Base-by-base conservation (phyloP, 2,113 vertebrate genomes). In the Pavo muticus region DNA sequence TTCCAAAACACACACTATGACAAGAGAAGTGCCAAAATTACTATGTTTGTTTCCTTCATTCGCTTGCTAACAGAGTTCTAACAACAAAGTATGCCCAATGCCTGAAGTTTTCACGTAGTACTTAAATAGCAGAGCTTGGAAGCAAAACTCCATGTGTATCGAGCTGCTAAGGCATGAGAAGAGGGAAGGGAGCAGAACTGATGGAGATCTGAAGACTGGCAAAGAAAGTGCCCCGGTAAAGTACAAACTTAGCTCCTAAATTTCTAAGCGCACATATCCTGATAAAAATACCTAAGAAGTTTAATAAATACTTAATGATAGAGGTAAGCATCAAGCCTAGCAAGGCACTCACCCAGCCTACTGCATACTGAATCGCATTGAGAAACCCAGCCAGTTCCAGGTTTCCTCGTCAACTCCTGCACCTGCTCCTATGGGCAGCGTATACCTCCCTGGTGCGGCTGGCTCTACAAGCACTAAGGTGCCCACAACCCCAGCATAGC, bases 31-130 rank as follows among this genome's bases (percentile, higher is more conserved):
- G 2, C 14, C 69, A 45, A 45, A 63, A 6, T 23, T n/a, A n/a
- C 11, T 35, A 20, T n/a, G 16, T 80, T 84, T 20, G 39, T 35
- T 87, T 86, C 35, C 65, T 71, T 80, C 16, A 48, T 27, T 19
- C n/a, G 3, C 32, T 40, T 54, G 23, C 42, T 72, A 37, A 60
- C 0, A 6, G 19, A 68, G 12, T 35, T 65, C 30, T 27, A 63
- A 25, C 20, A 77, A 48, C 4, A 68, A 57, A 21, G 24, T 11
- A 6, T 0, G 0, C 7, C 8, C 12, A 3, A 1, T 0, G 0
- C 50, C 54, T 35, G 12, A 67, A 65, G 42, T 6, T 87, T 27
- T 59, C 57, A 84, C 5, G 14, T 32, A 52, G 3, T 0, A 32
- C 20, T 40, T 23, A 19, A 45, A 54, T 17, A 6, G 6, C 61